These are phyloP conservation scores for Dunckerocampus dactyliophorus DNA, from an alignment of 2,113 vertebrate species.

Conservation along the genomic window DNA sequence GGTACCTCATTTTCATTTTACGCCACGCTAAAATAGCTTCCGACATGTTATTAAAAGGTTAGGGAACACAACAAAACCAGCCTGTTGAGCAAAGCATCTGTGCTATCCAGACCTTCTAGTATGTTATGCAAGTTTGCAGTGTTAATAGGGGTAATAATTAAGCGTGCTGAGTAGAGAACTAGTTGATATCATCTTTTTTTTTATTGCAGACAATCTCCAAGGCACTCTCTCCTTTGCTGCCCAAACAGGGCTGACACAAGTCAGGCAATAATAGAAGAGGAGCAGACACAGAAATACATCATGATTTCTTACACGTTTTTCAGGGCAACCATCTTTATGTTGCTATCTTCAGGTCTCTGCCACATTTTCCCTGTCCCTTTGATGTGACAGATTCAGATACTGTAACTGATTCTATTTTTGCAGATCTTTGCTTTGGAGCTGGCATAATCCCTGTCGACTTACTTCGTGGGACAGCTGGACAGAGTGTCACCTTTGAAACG, in stretches of 20 bases:
- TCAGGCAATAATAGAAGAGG: slow-evolving; percentile 3
- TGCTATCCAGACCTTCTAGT: background rate
- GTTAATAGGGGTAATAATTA: slow-evolving; percentile 28
- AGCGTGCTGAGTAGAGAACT: background rate
- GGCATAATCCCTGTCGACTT: slow-evolving; percentile 25
- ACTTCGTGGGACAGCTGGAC: slow-evolving; percentile 5
- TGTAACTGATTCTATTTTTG: background rate
- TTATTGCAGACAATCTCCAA: slow-evolving; percentile 21
- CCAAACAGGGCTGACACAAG: background rate
- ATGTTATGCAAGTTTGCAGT: background rate
- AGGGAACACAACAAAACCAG: too few species aligned
- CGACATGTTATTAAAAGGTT: too few species aligned
- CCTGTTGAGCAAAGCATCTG: too few species aligned
- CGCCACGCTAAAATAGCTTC: too few species aligned
- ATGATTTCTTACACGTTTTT: slow-evolving; percentile 7
- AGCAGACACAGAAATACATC: background rate
- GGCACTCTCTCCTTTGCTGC: background rate
- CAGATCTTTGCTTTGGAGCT: slow-evolving; percentile 21
- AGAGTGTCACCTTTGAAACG: slow-evolving; percentile 27
- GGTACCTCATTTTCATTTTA: too few species aligned
- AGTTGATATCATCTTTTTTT: slow-evolving; percentile 7
- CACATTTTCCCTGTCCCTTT: background rate
- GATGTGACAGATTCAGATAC: background rate
- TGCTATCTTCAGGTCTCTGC: slow-evolving; percentile 23
- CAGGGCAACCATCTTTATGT: slow-evolving; percentile 4